Percentiles rank a stretch among this genome's conserved stretches.
These are phyloP conservation scores for Podarcis lilfordi DNA, from an alignment of 2,797 vertebrate genomes.

Conservation along the genomic window DNA sequence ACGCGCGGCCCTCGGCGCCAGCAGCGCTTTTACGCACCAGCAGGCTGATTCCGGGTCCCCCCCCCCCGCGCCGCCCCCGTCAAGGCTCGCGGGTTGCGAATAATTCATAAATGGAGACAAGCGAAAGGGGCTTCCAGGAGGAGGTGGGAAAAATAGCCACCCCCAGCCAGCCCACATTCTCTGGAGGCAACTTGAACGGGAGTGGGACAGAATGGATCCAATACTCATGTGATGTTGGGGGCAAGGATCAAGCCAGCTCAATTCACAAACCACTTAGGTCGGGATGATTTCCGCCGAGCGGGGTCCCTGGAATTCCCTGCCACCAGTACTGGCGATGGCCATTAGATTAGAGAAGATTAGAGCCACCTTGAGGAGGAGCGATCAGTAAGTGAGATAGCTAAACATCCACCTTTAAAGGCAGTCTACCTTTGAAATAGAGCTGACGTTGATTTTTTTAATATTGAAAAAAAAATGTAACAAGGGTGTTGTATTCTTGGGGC, in stretches of 20 bases:
- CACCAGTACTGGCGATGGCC: no score
- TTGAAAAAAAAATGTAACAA: no score
- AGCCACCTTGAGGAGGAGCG: no score
- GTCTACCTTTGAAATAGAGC: not conserved
- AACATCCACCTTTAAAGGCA: not conserved
- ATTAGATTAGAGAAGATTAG: no score
- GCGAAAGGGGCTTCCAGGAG: not conserved
- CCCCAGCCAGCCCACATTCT: not conserved
- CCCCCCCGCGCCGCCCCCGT: not conserved
- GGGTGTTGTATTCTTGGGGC: not conserved
- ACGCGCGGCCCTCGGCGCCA: slow-evolving; percentile 55
- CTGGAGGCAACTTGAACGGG: not conserved
- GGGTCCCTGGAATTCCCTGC: not conserved
- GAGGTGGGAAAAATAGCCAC: not conserved
- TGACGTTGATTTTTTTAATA: no score
- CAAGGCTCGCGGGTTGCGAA: slow-evolving; percentile 7
- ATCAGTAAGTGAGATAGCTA: not conserved
- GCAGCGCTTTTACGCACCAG: slow-evolving; percentile 74
- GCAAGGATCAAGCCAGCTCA: not conserved
- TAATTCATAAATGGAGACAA: slow-evolving; percentile 32
- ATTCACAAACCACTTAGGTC: no score
- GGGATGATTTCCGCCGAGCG: no score
- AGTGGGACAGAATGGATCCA: not conserved
- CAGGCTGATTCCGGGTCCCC: slow-evolving; percentile 35
- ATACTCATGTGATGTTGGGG: no score